Conservation (phyloP, 2,888 invertebrate genomes). For the Mythimna lalbum region DNA sequence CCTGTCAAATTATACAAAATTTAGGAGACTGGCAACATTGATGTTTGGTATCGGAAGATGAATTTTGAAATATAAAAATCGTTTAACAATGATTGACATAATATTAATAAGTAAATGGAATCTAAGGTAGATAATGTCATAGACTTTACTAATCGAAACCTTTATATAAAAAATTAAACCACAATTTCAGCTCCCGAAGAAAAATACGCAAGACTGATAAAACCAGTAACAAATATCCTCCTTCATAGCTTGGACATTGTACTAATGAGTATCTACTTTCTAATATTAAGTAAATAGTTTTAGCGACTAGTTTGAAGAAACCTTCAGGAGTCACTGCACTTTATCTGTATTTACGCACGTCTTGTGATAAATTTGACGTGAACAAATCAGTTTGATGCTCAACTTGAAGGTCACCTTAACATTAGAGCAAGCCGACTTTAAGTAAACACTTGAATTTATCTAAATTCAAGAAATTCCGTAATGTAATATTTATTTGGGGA, state of each 20-base stretch:
- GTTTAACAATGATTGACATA: not conserved
- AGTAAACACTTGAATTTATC: constrained; percentile 52
- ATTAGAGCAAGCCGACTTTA: constrained; percentile 14
- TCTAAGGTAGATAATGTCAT: not conserved
- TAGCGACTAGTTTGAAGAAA: constrained; percentile 11
- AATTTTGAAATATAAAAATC: not conserved
- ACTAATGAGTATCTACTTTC: constrained; percentile 1
- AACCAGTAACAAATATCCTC: not conserved
- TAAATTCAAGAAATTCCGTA: constrained; percentile 30
- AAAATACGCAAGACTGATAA: not conserved
- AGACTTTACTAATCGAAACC: not conserved
- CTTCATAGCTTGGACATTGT: not conserved
- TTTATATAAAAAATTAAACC: not conserved
- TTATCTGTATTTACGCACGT: constrained; percentile 45
- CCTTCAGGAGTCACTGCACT: constrained; percentile 35
- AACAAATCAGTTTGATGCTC: constrained; percentile 39
- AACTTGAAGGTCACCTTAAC: constrained; percentile 32
- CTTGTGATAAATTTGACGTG: constrained; percentile 35
- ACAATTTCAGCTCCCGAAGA: no score
- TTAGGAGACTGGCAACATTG: not conserved
- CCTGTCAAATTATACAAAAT: constrained; percentile 5
- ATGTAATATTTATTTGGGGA: constrained; percentile 17
- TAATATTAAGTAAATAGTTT: constrained; percentile 10
- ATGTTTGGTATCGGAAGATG: not conserved
- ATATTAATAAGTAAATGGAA: no score